Conservation (phyloP, 2,113 vertebrate species). For the Sceloporus undulatus region DNA sequence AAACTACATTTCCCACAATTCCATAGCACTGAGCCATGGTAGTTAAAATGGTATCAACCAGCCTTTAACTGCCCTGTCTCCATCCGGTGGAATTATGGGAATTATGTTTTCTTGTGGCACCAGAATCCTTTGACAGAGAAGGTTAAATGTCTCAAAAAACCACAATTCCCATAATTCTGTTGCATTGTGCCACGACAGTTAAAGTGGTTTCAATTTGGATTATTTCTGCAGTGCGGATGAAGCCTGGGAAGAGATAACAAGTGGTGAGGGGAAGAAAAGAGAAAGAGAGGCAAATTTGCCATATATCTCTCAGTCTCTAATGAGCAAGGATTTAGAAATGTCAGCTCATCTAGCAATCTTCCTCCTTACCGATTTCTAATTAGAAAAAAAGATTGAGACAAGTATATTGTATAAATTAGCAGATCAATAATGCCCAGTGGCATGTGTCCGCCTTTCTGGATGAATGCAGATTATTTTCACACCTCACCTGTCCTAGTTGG, state of each 20-base stretch:
- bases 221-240: too few species aligned
- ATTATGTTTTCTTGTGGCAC: too few species aligned
- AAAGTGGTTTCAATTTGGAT: too few species aligned
- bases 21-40: too few species aligned
- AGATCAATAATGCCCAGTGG: constrained; percentile 22
- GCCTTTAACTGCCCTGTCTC: too few species aligned
- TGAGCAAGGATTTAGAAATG: not conserved
- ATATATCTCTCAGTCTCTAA: not conserved
- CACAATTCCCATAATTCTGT: too few species aligned
- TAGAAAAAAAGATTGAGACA: constrained; percentile 28
- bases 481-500: not conserved
- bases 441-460: not conserved
- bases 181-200: too few species aligned
- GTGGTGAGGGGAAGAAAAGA: not conserved
- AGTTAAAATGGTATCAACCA: too few species aligned
- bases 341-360: constrained; percentile 19
- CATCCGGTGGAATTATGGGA: too few species aligned
- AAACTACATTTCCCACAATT: too few species aligned
- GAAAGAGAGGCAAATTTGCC: not conserved
- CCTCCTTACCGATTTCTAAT: not conserved
- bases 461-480: not conserved
- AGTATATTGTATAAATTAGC: not conserved
- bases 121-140: too few species aligned
- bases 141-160: too few species aligned
- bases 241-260: not conserved